Conservation (phyloP, 2,113 vertebrate genomes). For the Morone chrysops region DNA sequence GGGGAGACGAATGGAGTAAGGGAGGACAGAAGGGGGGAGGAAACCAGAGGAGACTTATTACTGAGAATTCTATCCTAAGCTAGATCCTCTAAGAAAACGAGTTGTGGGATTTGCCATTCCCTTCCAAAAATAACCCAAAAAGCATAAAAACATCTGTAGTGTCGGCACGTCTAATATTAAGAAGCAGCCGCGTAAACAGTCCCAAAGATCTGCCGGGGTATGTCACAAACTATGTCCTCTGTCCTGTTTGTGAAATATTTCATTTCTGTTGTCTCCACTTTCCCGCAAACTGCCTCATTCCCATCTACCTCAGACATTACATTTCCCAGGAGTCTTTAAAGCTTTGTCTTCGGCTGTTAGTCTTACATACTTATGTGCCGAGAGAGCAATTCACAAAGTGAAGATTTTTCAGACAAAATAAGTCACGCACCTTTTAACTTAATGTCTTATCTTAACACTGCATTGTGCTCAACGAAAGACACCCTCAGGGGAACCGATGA, state of each 20-base stretch:
- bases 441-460: background rate
- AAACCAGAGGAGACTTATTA: constrained; percentile 28
- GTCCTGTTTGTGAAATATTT: background rate
- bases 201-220: background rate
- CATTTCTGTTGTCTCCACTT: background rate
- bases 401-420: constrained; percentile 6
- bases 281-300: background rate
- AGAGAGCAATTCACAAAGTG: constrained; percentile 3
- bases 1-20: background rate
- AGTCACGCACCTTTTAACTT: constrained; percentile 25
- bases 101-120: constrained; percentile 56
- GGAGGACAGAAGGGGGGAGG: background rate
- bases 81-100: constrained; percentile 50
- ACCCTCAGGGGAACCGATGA: background rate
- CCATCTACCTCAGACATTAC: background rate
- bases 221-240: background rate
- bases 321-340: constrained; percentile 26
- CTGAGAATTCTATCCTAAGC: constrained; percentile 49
- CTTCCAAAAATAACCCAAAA: constrained; percentile 68
- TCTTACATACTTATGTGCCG: background rate
- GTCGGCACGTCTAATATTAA: constrained; percentile 10
- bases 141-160: constrained; percentile 54
- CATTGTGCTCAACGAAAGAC: background rate
- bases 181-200: background rate
- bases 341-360: background rate